Percentiles rank a stretch among this genome's conserved stretches.
Evolutionary conservation across 2,113 vertebrate species (phyloP).

Genomic region (Marmota flaviventris): DNA sequence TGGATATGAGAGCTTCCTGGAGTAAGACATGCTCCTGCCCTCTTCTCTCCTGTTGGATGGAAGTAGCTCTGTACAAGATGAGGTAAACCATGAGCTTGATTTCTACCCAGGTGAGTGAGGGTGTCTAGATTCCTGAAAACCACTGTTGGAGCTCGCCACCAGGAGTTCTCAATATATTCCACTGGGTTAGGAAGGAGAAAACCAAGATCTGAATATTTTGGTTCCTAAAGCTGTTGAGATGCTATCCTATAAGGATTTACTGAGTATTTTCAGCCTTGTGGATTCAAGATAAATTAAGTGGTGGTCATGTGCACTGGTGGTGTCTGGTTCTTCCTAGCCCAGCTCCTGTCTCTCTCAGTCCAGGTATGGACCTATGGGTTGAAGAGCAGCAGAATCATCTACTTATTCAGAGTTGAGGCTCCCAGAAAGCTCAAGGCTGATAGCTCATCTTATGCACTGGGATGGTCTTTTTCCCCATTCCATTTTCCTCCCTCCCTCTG

Average conservation of each 20-base stretch:
- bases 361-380: not conserved
- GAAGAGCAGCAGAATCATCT: not conserved
- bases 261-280: not conserved
- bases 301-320: no score
- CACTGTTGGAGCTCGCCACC: not conserved
- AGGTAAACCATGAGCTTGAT: not conserved
- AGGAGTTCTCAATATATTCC: not conserved
- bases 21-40: not conserved
- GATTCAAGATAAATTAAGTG: not conserved
- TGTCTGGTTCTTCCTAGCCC: not conserved
- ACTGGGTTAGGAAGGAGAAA: not conserved
- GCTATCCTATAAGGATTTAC: not conserved
- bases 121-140: not conserved
- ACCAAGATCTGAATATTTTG: not conserved
- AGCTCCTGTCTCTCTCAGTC: not conserved
- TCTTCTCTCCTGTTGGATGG: not conserved
- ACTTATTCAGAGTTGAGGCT: not conserved
- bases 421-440: not conserved
- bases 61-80: not conserved
- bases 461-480: not conserved
- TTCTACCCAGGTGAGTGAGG: not conserved
- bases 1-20: not conserved
- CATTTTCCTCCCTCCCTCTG: not conserved
- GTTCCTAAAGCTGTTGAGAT: not conserved
- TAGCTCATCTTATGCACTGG: no score